phyloP scores from a whole-genome alignment of 2,888 invertebrate genomes.

The Drosophila glabriapex region DNA sequence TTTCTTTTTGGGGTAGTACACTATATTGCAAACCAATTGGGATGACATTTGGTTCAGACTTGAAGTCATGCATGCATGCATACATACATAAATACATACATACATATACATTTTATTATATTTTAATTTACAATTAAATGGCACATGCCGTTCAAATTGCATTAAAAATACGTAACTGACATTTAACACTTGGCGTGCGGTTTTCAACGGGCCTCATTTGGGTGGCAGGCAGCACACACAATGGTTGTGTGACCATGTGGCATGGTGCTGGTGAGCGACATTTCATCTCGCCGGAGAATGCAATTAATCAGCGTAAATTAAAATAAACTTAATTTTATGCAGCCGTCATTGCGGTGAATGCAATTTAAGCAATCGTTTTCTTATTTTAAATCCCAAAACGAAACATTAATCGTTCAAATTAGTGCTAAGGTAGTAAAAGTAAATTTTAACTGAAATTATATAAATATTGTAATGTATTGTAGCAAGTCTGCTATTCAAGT shows the following conservation, averaged over 20 bases:
- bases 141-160: constrained; percentile 55
- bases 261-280: constrained; percentile 23
- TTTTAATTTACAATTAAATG: constrained; percentile 57
- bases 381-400: constrained; percentile 34
- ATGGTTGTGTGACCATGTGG: constrained; percentile 22
- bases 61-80: background rate
- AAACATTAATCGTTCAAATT: background rate
- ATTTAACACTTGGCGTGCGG: constrained; percentile 76
- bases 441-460: background rate
- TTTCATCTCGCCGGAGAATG: constrained; percentile 66
- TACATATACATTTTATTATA: constrained; percentile 24
- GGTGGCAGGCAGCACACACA: constrained; percentile 4
- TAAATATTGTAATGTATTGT: background rate
- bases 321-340: constrained; percentile 75
- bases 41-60: constrained; percentile 47
- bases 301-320: constrained; percentile 80
- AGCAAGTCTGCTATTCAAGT: background rate
- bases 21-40: constrained; percentile 50
- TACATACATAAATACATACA: background rate
- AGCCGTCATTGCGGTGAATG: constrained; percentile 59
- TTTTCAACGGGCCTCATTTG: constrained; percentile 32
- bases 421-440: background rate
- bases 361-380: constrained; percentile 35
- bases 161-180: constrained; percentile 61
- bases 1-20: constrained; percentile 18